Evolutionary conservation across 2,888 invertebrate genomes (phyloP).

Genomic region (Zootermopsis nevadensis): DNA sequence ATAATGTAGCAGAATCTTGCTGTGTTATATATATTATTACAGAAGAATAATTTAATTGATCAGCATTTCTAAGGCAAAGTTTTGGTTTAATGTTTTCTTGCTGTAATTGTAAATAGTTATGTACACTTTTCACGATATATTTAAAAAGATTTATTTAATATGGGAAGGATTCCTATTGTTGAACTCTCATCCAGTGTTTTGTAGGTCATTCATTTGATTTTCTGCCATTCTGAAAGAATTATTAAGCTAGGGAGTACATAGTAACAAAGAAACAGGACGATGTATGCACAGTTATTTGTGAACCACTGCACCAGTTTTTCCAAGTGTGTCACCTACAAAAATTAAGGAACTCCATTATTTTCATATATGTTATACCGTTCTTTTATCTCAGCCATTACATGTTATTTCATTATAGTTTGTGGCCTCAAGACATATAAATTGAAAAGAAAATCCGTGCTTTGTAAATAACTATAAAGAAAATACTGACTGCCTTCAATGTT

Average conservation of each 20-base stretch:
- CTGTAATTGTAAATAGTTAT: constrained; percentile 14
- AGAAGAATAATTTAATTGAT: background rate
- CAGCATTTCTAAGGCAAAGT: background rate
- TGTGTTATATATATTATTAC: too few relatives aligned
- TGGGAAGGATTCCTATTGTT: background rate
- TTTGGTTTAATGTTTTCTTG: constrained; percentile 7
- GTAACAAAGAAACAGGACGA: background rate
- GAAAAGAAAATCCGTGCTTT: background rate
- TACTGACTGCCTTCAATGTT: constrained; percentile 27
- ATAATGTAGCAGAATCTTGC: background rate
- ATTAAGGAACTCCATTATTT: background rate
- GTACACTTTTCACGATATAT: background rate
- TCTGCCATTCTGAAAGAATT: background rate
- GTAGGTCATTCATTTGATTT: background rate
- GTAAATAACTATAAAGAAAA: constrained; percentile 9
- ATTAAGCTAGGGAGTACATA: constrained; percentile 3
- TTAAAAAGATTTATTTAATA: constrained; percentile 1
- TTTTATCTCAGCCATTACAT: background rate
- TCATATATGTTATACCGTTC: background rate
- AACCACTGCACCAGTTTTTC: constrained; percentile 19
- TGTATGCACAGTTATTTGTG: constrained; percentile 8
- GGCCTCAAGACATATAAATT: constrained; percentile 4
- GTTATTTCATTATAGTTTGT: background rate
- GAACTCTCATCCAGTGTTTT: background rate
- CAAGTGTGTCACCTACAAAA: background rate